These are phyloP conservation scores for Pseudomugil tenellus DNA, from an alignment of 2,797 vertebrate genomes.

Conservation along the genomic window DNA sequence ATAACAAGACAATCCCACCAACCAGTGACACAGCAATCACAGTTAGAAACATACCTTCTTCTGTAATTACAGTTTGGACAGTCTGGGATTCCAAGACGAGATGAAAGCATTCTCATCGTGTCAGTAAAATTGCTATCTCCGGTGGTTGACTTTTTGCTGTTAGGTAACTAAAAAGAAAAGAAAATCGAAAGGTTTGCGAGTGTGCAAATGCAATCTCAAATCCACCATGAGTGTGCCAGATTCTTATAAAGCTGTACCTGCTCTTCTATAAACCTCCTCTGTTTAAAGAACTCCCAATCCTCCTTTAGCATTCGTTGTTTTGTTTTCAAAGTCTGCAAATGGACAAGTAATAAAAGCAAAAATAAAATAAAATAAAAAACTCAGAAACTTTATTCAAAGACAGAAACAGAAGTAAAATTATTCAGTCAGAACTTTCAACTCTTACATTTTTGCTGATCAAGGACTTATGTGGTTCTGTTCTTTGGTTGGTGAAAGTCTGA, in stretches of 20 bases:
- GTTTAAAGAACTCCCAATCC: conserved; percentile 97
- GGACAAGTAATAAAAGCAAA: conserved; percentile 8
- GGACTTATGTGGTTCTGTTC: conserved; percentile 84
- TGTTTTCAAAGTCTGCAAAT: conserved; percentile 89
- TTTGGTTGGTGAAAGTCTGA: conserved; percentile 82
- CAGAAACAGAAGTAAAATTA: background rate
- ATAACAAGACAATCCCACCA: background rate
- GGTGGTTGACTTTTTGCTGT: conserved; percentile 89
- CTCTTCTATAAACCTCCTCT: conserved; percentile 93
- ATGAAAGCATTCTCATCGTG: conserved; percentile 95
- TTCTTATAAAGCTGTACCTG: conserved; percentile 82
- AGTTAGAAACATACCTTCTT: conserved; percentile 84
- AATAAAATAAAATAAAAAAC: no score
- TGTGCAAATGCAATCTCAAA: background rate
- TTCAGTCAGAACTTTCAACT: background rate
- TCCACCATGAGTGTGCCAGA: background rate
- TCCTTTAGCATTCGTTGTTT: conserved; percentile 94
- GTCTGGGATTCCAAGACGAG: conserved; percentile 93
- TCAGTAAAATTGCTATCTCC: conserved; percentile 95
- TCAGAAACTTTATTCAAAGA: background rate
- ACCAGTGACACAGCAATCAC: conserved; percentile 6
- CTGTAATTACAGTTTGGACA: conserved; percentile 98
- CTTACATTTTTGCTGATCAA: conserved; percentile 86
- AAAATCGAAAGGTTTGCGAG: background rate
- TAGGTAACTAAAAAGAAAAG: conserved; percentile 82